Evolutionary conservation across 2,797 vertebrate genomes (phyloP).

Genomic region (Dallia pectoralis): DNA sequence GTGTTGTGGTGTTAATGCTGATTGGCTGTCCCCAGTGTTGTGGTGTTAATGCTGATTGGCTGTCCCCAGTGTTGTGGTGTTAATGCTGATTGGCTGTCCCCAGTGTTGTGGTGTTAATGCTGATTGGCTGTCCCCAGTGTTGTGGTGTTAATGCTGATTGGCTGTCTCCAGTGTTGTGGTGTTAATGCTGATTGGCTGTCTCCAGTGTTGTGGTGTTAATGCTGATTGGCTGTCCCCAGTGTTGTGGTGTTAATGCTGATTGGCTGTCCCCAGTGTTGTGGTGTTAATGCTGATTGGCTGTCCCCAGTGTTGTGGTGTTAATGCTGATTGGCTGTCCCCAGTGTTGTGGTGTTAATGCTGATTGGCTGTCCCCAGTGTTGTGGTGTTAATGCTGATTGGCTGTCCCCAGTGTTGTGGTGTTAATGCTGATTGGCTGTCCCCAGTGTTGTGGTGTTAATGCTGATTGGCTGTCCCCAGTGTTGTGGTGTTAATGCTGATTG

Average conservation of each 20-base stretch:
- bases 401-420: conserved; percentile 58
- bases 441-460: conserved; percentile 57
- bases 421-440: conserved; percentile 8
- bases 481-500: not conserved
- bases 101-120: conserved; percentile 57
- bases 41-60: not conserved
- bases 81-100: conserved; percentile 8
- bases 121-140: conserved; percentile 58
- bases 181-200: not conserved
- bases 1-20: conserved; percentile 36
- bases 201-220: conserved; percentile 58
- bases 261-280: conserved; percentile 58
- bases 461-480: conserved; percentile 58
- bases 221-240: conserved; percentile 58
- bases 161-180: conserved; percentile 58
- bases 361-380: conserved; percentile 58
- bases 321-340: conserved; percentile 48
- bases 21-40: conserved; percentile 58
- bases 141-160: not conserved
- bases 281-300: not conserved
- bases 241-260: not conserved
- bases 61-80: conserved; percentile 58
- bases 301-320: conserved; percentile 58
- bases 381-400: not conserved
- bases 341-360: conserved; percentile 36